Base-by-base conservation (phyloP, 2,888 invertebrate species). In the Hydrotaea cyrtoneurina region DNA sequence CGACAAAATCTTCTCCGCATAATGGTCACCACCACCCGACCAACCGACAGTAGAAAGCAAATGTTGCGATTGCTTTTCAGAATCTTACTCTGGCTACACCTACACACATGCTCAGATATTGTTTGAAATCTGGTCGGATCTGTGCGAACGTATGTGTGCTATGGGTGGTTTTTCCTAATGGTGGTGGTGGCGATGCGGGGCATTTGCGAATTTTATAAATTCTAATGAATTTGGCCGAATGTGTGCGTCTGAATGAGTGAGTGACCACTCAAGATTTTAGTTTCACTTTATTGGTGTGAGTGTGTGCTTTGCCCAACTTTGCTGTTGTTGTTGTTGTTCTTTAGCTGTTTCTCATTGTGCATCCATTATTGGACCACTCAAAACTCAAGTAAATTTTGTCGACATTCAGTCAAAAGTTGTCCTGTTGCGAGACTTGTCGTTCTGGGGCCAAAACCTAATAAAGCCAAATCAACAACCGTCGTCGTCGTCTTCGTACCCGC, bases 321-420 rank as follows among this genome's bases (percentile, higher is more conserved):
- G n/a, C 5, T 11, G 0, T 31, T 62, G 62, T 31, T 31, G 31
- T 31, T 31, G 31, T 31, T 31, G 62, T 26, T 17, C 62, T 62
- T 62, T 31, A 31, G 31, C 62, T 59, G 8, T 2, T 36, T 62
- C 69, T 69, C 23, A 26, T 23, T 26, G 59, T 69, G 21, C 69
- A 21, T 64, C 39, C 46, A 23, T 66, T 43, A 62, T 62, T 62
- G 50, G 21, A 31, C 79, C 82, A 82, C 82, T 82, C 82, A 79
- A 77, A 74, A 85, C 77, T 85, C 59, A 80, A 78, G 59, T 77
- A 69, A 59, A 73, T 82, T 79, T 74, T 59, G 17, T 62, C 55
- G 55, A 82, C 69, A 82, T 82, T 85, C 79, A 85, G 79, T 85
- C 76, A 85, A 85, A 85, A 80, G 21, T 85, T 82, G 85, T 85